A percentile compares a stretch with the other conserved stretches of the same genome.
These are phyloP conservation scores for Lepisosteus osseus DNA, from an alignment of 2,113 vertebrate species.

Conservation along the genomic window DNA sequence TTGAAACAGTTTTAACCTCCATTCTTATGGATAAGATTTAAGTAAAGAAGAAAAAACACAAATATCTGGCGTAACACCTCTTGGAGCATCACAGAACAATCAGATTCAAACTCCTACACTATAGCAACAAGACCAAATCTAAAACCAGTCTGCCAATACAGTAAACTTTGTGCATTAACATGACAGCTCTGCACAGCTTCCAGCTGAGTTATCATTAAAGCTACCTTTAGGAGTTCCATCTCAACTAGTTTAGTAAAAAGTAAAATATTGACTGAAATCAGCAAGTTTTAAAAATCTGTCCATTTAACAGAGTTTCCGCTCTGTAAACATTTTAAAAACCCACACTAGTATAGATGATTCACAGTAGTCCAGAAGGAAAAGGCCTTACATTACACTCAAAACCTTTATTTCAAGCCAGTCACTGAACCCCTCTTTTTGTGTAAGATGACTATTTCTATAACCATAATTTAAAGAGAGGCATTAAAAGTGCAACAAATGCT, in stretches of 20 bases:
- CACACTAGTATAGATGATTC: no score
- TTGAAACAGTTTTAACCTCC: no score
- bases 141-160: background rate
- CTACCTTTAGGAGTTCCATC: conserved; percentile 1
- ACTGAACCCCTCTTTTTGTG: no score
- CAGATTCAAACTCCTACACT: background rate
- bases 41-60: no score
- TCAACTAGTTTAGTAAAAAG: background rate
- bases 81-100: background rate
- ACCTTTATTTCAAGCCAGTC: no score
- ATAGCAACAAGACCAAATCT: background rate
- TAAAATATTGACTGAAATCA: conserved; percentile 1
- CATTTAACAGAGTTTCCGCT: background rate
- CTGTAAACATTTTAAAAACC: background rate
- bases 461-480: no score
- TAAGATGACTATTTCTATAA: no score
- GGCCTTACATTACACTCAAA: no score
- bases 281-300: background rate
- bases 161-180: background rate
- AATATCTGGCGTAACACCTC: background rate
- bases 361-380: background rate
- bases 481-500: no score
- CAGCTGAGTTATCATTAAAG: conserved; percentile 15
- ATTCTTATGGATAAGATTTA: no score
- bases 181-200: conserved; percentile 12